Evolutionary conservation across 2,888 invertebrate species (phyloP).

Genomic region (Cepaea hortensis): DNA sequence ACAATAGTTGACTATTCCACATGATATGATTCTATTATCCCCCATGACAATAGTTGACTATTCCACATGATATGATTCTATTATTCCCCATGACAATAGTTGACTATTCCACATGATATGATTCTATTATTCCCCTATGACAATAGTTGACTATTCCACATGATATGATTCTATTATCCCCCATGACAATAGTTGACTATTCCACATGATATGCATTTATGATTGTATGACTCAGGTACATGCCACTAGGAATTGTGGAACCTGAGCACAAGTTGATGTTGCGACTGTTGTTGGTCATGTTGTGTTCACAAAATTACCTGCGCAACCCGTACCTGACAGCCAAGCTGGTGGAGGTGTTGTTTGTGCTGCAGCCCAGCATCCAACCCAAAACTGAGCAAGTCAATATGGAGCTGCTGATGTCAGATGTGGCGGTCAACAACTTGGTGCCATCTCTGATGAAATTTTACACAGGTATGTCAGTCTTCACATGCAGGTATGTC

Average conservation of each 20-base stretch:
- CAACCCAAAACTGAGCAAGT: constrained; percentile 78
- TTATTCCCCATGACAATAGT: no score
- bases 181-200: no score
- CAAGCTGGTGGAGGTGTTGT: constrained; percentile 92
- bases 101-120: no score
- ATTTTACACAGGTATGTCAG: constrained; percentile 87
- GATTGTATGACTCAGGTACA: constrained; percentile 55
- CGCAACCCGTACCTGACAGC: constrained; percentile 97
- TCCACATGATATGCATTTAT: no score
- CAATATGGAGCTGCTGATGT: constrained; percentile 88
- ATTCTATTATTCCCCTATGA: no score
- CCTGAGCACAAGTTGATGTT: constrained; percentile 79
- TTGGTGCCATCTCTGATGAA: constrained; percentile 95
- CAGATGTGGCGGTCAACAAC: constrained; percentile 87
- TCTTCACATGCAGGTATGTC: no score
- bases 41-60: no score
- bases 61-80: no score
- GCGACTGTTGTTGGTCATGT: constrained; percentile 90
- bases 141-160: no score
- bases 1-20: no score
- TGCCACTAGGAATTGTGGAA: constrained; percentile 55
- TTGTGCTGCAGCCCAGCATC: constrained; percentile 78
- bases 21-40: no score
- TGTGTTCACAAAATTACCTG: constrained; percentile 94
- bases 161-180: no score